phyloP scores from a whole-genome alignment of 2,113 vertebrate genomes.

The Actenoides hombroni region DNA sequence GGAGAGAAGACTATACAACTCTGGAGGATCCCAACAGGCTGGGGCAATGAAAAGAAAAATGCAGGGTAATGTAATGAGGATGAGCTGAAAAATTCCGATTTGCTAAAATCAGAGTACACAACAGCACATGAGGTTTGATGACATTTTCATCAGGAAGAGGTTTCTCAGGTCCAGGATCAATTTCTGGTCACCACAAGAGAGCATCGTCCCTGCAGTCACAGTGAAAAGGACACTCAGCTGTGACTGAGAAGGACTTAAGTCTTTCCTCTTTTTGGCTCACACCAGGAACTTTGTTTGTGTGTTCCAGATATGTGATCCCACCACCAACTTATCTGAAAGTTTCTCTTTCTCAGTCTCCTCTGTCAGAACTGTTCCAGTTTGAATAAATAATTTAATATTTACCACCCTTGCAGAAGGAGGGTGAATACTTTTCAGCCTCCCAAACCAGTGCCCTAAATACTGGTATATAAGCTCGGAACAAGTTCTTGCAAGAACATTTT shows the following conservation, averaged over 20 bases:
- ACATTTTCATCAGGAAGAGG: not conserved
- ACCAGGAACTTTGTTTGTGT: not conserved
- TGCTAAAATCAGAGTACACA: not conserved
- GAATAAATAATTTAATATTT: not conserved
- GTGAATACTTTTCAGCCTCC: not conserved
- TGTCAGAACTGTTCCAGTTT: not conserved
- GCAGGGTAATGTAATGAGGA: not conserved
- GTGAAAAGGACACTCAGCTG: not conserved
- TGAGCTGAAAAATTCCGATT: not conserved
- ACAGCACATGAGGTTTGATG: rapidly evolving
- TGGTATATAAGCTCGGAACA: not conserved
- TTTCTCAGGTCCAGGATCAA: not conserved
- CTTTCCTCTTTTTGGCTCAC: not conserved
- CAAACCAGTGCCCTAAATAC: not conserved
- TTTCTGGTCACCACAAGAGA: not conserved
- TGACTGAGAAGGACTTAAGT: not conserved
- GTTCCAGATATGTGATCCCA: not conserved
- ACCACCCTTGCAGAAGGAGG: not conserved
- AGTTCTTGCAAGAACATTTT: not conserved
- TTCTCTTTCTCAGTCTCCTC: not conserved
- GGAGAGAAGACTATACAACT: rapidly evolving
- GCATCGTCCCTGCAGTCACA: not conserved
- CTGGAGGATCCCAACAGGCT: not conserved
- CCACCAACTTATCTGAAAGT: not conserved
- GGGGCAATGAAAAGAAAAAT: not conserved